phyloP scores from a whole-genome alignment of 2,113 vertebrate species.

The Leuciscus idus region DNA sequence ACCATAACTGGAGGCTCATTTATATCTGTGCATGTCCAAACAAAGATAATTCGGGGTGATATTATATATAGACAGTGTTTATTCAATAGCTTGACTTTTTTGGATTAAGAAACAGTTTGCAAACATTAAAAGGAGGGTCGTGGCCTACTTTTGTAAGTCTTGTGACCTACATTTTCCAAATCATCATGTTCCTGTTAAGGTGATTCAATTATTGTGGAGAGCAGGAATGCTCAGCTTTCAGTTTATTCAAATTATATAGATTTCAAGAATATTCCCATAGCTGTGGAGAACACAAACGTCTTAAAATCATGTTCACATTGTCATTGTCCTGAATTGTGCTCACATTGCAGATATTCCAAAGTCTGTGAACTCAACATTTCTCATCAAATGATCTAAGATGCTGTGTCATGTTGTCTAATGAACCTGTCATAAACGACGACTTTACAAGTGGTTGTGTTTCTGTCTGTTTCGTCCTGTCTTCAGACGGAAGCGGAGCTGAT shows the following conservation, averaged over 20 bases:
- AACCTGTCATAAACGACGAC: background rate
- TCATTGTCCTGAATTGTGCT: background rate
- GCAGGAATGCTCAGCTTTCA: background rate
- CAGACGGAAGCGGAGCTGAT: conserved; percentile 79
- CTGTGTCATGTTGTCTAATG: background rate
- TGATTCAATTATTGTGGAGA: background rate
- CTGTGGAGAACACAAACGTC: background rate
- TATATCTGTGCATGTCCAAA: background rate
- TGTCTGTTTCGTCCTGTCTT: background rate
- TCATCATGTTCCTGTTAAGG: background rate
- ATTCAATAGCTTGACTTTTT: conserved; percentile 9
- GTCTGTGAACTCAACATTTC: background rate
- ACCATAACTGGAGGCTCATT: background rate
- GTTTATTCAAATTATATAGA: background rate
- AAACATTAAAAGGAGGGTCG: background rate
- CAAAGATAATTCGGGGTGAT: conserved; percentile 9
- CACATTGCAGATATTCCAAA: background rate
- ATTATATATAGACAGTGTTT: background rate
- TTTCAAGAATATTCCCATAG: background rate
- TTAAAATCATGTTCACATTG: background rate
- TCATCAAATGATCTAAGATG: background rate
- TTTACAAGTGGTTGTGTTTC: background rate
- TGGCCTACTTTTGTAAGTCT: background rate
- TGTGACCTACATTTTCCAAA: conserved; percentile 2
- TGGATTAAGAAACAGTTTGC: background rate